Base-by-base conservation (phyloP, 2,113 vertebrate species). In the Excalfactoria chinensis region DNA sequence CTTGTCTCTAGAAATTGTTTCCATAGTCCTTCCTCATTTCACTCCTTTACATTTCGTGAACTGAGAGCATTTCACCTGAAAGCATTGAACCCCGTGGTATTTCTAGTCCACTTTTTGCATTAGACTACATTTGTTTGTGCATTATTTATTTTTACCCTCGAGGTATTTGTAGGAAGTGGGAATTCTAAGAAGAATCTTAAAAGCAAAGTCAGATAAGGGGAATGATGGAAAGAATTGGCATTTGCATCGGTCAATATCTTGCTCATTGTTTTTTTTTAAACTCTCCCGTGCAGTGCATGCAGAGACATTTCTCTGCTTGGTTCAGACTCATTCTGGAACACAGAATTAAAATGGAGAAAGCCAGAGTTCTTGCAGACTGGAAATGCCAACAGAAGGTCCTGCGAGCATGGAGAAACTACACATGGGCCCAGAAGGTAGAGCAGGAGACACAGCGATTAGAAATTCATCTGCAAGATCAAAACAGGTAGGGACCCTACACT, bases 251-350 rank as follows among this genome's bases (percentile, higher is more conserved):
- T 32, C 60, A 80, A 4, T 46, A n/a, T 63, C 40, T 84, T 62
- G 12, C 34, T 94, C 32, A 76, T 13, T 89, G 51, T 28, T 95
- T 95, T 37, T 37, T 93, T 32, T 90, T 40, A 90, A 93, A 96
- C 55, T 97, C 93, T 95, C 49, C 37, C 48, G 37, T 96, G 30
- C 93, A 99, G 99, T 98, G 98, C 97, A 95, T 99, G 88, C 98
- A 98, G 78, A 98, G 32, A 44, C 98, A 99, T 97, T 99, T 99
- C 95, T 99, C 98, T 62, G 97, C 96, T 70, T 99, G 99, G 99
- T 98, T 98, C 93, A 98, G 98, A 69, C 95, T 98, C 62, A 95
- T 98, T 90, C 94, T 99, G 96, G 98, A 98, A 69, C 94, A 79
- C 49, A 98, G 97, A 95, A 96, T 99, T 72, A 96, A 97, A 85